Percentiles rank a stretch among this genome's conserved stretches.
phyloP scores from a whole-genome alignment of 2,113 vertebrate species.

The Ctenomys sociabilis region DNA sequence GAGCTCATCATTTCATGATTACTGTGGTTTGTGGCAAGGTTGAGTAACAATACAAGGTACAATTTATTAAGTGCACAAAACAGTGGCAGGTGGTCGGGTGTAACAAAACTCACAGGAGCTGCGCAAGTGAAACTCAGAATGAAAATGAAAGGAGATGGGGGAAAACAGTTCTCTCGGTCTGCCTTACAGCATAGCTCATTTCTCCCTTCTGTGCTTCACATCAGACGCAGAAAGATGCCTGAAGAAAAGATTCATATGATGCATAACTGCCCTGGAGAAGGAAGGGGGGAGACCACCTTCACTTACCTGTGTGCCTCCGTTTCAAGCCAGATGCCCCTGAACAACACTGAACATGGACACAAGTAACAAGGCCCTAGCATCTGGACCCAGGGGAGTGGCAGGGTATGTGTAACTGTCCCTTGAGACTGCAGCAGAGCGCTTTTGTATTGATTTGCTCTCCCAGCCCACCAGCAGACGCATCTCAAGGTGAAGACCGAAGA shows the following conservation, averaged over 20 bases:
- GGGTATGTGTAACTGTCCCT: no score
- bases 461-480: background rate
- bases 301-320: background rate
- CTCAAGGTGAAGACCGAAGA: background rate
- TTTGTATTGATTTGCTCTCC: background rate
- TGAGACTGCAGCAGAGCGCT: background rate
- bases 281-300: background rate
- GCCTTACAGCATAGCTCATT: background rate
- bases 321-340: background rate
- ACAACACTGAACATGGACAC: background rate
- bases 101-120: background rate
- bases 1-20: background rate
- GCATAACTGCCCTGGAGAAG: background rate
- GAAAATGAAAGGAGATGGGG: background rate
- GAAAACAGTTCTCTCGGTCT: background rate
- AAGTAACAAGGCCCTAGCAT: no score
- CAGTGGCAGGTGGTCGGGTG: background rate
- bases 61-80: background rate
- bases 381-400: background rate
- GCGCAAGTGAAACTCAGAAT: background rate
- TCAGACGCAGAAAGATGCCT: background rate
- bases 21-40: background rate
- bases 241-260: background rate
- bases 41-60: background rate
- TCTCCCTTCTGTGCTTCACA: background rate